Evolutionary conservation across 1,140 invertebrate genomes (phyloP).

Genomic region (Pogonus chalceus): DNA sequence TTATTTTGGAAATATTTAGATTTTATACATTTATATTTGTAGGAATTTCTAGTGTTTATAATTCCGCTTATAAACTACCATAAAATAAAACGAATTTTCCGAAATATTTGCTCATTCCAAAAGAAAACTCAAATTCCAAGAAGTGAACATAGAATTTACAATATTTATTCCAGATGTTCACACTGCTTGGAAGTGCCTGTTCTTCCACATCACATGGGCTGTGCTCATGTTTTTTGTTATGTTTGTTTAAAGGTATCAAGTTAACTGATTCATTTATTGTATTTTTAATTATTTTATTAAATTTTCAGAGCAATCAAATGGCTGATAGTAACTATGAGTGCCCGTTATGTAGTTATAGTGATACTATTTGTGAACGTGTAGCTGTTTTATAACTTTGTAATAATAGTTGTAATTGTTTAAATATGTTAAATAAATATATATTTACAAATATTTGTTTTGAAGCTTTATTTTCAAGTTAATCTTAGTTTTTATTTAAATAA

Average conservation of each 20-base stretch:
- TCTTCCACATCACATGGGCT: constrained; percentile 51
- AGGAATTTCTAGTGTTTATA: constrained; percentile 30
- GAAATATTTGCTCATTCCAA: constrained; percentile 26
- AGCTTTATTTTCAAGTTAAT: no score
- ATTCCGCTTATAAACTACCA: constrained; percentile 33
- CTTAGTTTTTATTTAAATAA: no score
- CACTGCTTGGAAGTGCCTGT: constrained; percentile 45
- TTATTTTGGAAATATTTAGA: not conserved
- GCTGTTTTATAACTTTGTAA: no score
- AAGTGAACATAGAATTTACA: constrained; percentile 28
- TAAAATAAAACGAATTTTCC: constrained; percentile 27
- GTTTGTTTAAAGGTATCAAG: constrained; percentile 44
- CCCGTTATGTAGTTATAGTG: constrained; percentile 31
- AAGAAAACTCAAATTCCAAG: constrained; percentile 14
- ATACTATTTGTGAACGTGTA: constrained; percentile 25
- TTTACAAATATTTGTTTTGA: no score
- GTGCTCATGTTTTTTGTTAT: constrained; percentile 53
- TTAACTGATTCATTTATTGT: constrained; percentile 2
- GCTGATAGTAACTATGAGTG: constrained; percentile 35
- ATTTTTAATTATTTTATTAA: constrained; percentile 10
- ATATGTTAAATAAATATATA: no score
- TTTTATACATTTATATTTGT: constrained; percentile 14
- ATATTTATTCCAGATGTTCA: constrained; percentile 40
- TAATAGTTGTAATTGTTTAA: no score
- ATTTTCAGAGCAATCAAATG: constrained; percentile 34